These are phyloP conservation scores for Nezara viridula DNA, from an alignment of 2,888 invertebrate genomes.

Conservation along the genomic window DNA sequence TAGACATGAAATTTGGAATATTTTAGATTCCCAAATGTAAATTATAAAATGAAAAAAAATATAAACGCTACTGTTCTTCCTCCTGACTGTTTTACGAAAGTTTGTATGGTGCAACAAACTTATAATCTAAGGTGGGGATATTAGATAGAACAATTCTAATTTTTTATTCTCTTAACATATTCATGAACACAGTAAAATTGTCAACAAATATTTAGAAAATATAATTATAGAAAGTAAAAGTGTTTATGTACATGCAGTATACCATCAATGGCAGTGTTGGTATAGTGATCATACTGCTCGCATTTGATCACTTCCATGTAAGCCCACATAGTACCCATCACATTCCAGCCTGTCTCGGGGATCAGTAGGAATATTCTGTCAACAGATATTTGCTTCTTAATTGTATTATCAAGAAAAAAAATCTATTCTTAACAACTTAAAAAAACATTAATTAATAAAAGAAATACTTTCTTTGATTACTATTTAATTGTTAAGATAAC, in stretches of 20 bases:
- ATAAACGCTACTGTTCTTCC: too few relatives aligned
- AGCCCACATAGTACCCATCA: conserved; percentile 87
- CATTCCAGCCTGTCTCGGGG: conserved; percentile 84
- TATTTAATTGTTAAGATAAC: background rate
- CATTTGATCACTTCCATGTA: conserved; percentile 80
- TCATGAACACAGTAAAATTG: background rate
- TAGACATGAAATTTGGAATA: too few relatives aligned
- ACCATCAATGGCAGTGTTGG: conserved; percentile 81
- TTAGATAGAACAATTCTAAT: conserved; percentile 52
- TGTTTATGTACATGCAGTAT: conserved; percentile 62
- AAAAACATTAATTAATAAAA: conserved; percentile 53
- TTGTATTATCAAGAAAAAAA: conserved; percentile 66
- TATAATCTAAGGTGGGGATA: conserved; percentile 34
- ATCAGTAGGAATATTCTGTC: conserved; percentile 81
- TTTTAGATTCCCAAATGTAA: too few relatives aligned
- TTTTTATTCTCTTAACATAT: background rate
- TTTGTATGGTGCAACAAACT: background rate
- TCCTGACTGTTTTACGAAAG: background rate
- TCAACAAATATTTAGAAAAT: background rate
- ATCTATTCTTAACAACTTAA: background rate
- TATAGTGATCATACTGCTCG: conserved; percentile 77
- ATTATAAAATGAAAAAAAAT: too few relatives aligned
- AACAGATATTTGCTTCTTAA: conserved; percentile 4
- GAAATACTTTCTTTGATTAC: conserved; percentile 4
- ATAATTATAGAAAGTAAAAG: conserved; percentile 44